Evolutionary conservation across 2,888 invertebrate species (phyloP).

Genomic region (Schrankia costaestrigalis): DNA sequence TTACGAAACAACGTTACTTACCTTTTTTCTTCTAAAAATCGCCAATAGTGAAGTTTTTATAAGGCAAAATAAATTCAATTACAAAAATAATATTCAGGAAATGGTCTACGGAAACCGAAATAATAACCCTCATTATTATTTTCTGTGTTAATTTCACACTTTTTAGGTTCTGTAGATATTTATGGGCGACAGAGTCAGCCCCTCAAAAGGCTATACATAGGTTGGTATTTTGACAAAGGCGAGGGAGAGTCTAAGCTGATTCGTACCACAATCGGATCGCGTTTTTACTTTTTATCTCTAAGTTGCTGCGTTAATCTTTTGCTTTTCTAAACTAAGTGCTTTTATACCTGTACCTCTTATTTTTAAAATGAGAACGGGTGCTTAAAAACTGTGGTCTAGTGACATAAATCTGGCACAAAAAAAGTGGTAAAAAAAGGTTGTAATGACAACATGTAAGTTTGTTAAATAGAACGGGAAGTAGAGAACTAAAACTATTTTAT

Average conservation of each 20-base stretch:
- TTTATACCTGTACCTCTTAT: constrained; percentile 26
- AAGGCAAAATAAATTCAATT: constrained; percentile 11
- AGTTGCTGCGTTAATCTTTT: constrained; percentile 34
- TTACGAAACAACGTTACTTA: neutral
- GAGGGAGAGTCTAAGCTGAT: constrained; percentile 41
- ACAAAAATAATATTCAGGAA: constrained; percentile 6
- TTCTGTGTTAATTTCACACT: constrained; percentile 16
- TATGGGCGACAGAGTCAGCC: constrained; percentile 21
- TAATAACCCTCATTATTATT: constrained; percentile 11
- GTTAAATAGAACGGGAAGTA: too few species aligned
- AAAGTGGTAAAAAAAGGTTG: too few species aligned
- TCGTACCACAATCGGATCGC: constrained; percentile 38
- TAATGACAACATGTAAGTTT: too few species aligned
- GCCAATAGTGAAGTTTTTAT: constrained; percentile 3
- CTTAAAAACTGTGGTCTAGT: too few species aligned
- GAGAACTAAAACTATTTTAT: too few species aligned
- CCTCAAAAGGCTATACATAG: constrained; percentile 18
- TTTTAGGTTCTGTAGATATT: constrained; percentile 23
- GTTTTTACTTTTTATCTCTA: constrained; percentile 35
- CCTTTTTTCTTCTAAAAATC: constrained; percentile 2
- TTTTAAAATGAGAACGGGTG: constrained; percentile 15
- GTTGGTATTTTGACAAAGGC: constrained; percentile 13
- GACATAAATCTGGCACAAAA: constrained; percentile 17
- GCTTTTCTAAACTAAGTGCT: constrained; percentile 24
- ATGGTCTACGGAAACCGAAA: constrained; percentile 4